Base-by-base conservation (phyloP, 2,797 vertebrate species). In the Galago senegalensis region DNA sequence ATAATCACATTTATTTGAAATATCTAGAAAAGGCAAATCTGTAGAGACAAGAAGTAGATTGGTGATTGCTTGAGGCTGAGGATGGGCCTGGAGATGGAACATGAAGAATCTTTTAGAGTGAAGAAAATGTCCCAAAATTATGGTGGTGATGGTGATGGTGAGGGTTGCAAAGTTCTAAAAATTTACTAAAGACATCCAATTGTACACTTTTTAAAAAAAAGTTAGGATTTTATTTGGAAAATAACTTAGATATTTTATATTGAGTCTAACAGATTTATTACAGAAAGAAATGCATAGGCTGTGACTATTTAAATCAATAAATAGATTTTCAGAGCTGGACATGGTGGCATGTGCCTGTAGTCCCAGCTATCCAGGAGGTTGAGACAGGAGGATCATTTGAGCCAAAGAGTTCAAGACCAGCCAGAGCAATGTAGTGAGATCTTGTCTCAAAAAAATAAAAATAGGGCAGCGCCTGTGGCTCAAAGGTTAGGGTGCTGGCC, bases 11-110 rank as follows among this genome's bases (percentile, higher is more conserved):
- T 90, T 90, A 91, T 95, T 72, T 70, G 60, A 97, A 90, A 75
- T 76, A 73, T 73, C 67, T 94, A 83, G 79, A 72, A 89, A 80
- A 96, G 90, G 53, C 27, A 79, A 60, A 70, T 63, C 65, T 56
- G 1, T 58, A 8, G 27, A 53, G 43, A 53, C 5, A 46, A 87
- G 83, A 67, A 75, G 43, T 56, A 73, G 75, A 31, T n/a, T 29
- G 37, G 6, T 23, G 20, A 18, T 69, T 61, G 53, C 8, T 31
- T 70, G 60, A 37, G 3, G 5, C 27, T 91, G 56, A 17, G 37
- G n/a, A 7, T 46, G 65, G 61, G 70, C 13, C 56, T 3, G 12
- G 65, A 29, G 20, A 63, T 3, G 9, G 65, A 29, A 23, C 21
- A 7, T 11, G 5, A 82, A 29, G 29, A 40, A 85, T 40, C 10